A percentile compares a stretch with the other conserved stretches of the same genome.
phyloP scores from a whole-genome alignment of 2,797 vertebrate species.

The Macropus fuliginosus region DNA sequence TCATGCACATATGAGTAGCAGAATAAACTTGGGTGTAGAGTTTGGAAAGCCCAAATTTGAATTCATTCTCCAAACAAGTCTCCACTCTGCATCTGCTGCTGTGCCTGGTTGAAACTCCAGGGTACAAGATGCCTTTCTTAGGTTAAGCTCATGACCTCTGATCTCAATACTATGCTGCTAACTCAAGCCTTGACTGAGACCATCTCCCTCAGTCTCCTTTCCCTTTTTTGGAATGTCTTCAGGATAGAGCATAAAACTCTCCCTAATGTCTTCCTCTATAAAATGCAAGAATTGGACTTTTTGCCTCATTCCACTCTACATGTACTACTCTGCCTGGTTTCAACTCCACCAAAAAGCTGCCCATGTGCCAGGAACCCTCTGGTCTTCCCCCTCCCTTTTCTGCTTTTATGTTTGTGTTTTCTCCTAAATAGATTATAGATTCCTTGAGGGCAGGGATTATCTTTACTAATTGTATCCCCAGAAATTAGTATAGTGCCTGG shows the following conservation, averaged over 20 bases:
- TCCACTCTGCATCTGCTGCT: not conserved
- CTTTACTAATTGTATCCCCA: not conserved
- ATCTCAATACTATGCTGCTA: not conserved
- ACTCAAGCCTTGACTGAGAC: not conserved
- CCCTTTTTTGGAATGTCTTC: not conserved
- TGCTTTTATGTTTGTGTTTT: not conserved
- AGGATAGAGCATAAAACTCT: not conserved
- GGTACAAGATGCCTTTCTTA: too few relatives aligned
- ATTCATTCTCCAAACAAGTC: not conserved
- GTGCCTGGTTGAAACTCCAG: not conserved
- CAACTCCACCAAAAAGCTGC: not conserved
- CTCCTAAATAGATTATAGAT: not conserved
- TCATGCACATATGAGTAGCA: not conserved
- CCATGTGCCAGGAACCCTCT: not conserved
- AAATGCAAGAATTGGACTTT: not conserved
- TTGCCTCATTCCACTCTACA: not conserved
- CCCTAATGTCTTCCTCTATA: not conserved
- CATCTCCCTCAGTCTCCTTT: not conserved
- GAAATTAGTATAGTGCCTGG: not conserved
- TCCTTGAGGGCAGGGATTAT: not conserved
- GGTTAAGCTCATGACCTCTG: not conserved
- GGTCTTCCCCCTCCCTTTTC: too few relatives aligned
- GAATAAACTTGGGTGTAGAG: not conserved
- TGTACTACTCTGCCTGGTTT: not conserved
- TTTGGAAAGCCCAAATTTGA: not conserved